Conservation (phyloP, 2,888 invertebrate species). For the Epiperipatus broadwayi region DNA sequence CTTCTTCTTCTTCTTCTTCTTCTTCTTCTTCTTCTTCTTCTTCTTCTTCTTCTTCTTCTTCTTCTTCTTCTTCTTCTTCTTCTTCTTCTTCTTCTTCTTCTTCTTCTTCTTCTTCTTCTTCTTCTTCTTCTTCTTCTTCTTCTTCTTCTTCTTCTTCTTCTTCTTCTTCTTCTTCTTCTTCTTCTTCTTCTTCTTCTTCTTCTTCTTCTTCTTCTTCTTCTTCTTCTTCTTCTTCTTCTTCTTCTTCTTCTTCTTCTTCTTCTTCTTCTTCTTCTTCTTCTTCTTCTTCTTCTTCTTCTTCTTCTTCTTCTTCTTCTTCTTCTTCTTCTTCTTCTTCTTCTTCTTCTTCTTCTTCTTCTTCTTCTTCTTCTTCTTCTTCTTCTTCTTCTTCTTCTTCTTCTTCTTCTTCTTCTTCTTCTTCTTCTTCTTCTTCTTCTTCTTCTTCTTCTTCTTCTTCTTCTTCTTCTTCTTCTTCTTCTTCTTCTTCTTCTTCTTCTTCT, state of each 20-base stretch:
- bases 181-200: constrained; percentile 5
- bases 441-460: constrained; percentile 3
- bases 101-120: constrained; percentile 1
- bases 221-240: constrained; percentile 1
- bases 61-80: constrained; percentile 5
- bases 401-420: constrained; percentile 1
- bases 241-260: constrained; percentile 5
- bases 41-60: constrained; percentile 1
- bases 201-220: constrained; percentile 3
- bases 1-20: constrained; percentile 5
- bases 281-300: constrained; percentile 1
- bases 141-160: constrained; percentile 3
- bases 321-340: constrained; percentile 3
- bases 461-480: constrained; percentile 1
- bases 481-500: constrained; percentile 5
- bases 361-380: constrained; percentile 5
- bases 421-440: constrained; percentile 5
- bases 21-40: constrained; percentile 3
- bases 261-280: constrained; percentile 3
- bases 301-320: constrained; percentile 5
- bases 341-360: constrained; percentile 1
- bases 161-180: constrained; percentile 1
- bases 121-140: constrained; percentile 5
- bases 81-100: constrained; percentile 3
- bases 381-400: constrained; percentile 3